Evolutionary conservation across 1,140 invertebrate species (phyloP), one percentile per base, ranked within the genome.

Genomic region (Microplitis demolitor): DNA sequence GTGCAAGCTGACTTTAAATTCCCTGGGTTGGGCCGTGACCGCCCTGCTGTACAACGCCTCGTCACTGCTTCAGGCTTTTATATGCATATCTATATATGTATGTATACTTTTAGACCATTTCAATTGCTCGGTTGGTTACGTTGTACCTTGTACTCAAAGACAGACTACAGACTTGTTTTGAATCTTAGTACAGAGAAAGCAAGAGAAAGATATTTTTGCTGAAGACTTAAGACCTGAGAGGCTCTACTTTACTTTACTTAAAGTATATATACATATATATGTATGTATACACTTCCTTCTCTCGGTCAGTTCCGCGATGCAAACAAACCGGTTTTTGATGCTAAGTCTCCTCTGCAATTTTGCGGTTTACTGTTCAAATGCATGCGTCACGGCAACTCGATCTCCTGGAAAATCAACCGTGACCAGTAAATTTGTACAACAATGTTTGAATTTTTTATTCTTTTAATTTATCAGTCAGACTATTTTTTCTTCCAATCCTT

Each of bases 291-390:
- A 72, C 71, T 72, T 72, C 62, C 70, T 72, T 58, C 71, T 72
- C 66, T 39, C 11, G 33, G 56, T 34, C 14, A 72, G 71, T 72
- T 72, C 64, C 71, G 71, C 54, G 64, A 72, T 67, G 63, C 53
- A 61, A 72, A 66, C 34, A 66, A 72, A 72, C 71, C 71, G 64
- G 71, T 72, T 72, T n/a, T 67, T 35, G 51, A 33, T 45, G 31
- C 37, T 67, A 64, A 35, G 37, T 72, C 45, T 72, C 64, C 61
- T 58, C 54, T 61, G 71, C 56, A 62, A 72, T 72, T 72, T 72
- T 67, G 56, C 71, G 63, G 63, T 68, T 72, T 67, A 67, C 56
- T 61, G 71, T 72, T 72, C 64, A 71, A 71, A 71, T 72, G 54
- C 39, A 72, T 67, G 64, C 66, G 39, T 64, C 34, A 64, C 13